Base-by-base conservation (phyloP, 2,113 vertebrate genomes). In the Chlorodrepanis virens region DNA sequence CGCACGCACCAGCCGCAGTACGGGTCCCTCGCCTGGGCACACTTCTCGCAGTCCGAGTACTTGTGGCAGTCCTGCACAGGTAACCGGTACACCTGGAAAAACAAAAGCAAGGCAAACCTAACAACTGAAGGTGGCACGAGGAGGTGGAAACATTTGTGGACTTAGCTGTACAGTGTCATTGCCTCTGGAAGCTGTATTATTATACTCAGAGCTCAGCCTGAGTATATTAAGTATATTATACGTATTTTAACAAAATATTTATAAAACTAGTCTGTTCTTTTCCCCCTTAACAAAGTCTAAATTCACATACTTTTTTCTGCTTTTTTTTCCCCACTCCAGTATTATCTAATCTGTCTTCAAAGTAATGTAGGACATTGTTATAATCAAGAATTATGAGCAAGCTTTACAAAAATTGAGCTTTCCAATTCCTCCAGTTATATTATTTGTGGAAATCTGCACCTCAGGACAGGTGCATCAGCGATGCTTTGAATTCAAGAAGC, bases 1-100 rank as follows among this genome's bases (percentile, higher is more conserved):
- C 98, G 78, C 21, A 99, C 99, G 19, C 99, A 99, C 99, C 99
- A 99, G 96, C 99, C 99, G 4, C 99, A 99, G 98, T 99, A 99
- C 0, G 99, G 99, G 71, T 99, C 99, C 93, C 96, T 97, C 2
- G 98, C 98, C 6, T 97, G 72, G 10, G 98, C 87, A 57, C 99
- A 99, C 68, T 98, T 98, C 3, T 95, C 87, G 33, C 99, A 99
- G 97, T 97, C 98, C 0, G 53, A 91, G 76, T 98, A 98, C n/a
- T 95, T 97, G 47, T 97, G 90, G 89, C 99, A 99, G 49, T 98
- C 97, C 97, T 99, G 99, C 53, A 99, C 99, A 0, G 99, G 98
- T 3, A 99, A 94, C 52, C 97, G 98, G 80, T 97, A 95, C 24
- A 98, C 98, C 98, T 98, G 87, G 10, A 49, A 82, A 86, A 35